These are phyloP conservation scores for Cyclina sinensis DNA, from an alignment of 1,140 invertebrate species.

Conservation along the genomic window DNA sequence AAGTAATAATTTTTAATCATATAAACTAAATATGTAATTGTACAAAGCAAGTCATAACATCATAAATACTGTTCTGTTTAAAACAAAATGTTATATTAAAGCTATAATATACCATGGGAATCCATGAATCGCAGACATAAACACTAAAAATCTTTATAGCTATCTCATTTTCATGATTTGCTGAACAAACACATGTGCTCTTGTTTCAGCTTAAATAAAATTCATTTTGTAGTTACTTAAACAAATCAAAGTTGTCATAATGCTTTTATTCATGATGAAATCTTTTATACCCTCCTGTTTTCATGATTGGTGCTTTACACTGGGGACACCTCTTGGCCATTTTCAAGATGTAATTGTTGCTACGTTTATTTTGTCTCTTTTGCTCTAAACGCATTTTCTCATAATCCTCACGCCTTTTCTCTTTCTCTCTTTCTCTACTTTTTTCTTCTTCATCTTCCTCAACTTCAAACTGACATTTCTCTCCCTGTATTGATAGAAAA, in stretches of 20 bases:
- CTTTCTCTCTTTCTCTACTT: conserved; percentile 26
- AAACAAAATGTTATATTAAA: too few species aligned
- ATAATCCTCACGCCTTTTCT: conserved; percentile 39
- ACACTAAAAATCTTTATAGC: not conserved
- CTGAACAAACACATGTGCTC: not conserved
- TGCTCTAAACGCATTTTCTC: conserved; percentile 17
- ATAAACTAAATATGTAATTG: too few species aligned
- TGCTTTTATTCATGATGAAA: too few species aligned
- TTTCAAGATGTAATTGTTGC: conserved; percentile 1
- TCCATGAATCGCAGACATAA: too few species aligned
- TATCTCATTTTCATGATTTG: not conserved
- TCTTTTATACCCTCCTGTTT: conserved; percentile 72
- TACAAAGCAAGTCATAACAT: too few species aligned
- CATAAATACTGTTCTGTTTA: too few species aligned
- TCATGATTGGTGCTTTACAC: conserved; percentile 71
- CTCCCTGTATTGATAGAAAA: conserved; percentile 14
- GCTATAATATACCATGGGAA: too few species aligned
- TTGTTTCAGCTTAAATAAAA: too few species aligned
- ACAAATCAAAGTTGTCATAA: too few species aligned
- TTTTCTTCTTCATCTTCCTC: conserved; percentile 19
- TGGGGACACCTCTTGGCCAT: conserved; percentile 69
- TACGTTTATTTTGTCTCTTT: conserved; percentile 35
- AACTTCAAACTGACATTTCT: not conserved
- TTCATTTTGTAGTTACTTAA: not conserved
- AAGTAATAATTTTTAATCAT: too few species aligned